Evolutionary conservation across 1,140 invertebrate species (phyloP).

Genomic region (Mamestra configurata): DNA sequence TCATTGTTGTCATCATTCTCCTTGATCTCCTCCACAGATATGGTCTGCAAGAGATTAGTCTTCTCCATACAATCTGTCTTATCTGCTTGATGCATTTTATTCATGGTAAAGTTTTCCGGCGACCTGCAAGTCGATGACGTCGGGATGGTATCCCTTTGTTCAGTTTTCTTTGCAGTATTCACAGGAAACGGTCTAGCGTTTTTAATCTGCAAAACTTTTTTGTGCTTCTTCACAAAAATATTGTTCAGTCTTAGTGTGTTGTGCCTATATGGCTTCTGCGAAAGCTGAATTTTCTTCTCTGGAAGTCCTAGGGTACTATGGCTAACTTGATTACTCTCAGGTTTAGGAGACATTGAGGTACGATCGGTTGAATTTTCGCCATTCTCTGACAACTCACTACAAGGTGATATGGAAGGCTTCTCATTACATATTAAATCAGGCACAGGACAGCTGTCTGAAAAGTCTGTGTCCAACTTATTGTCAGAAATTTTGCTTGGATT

Average conservation of each 20-base stretch:
- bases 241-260: conserved; percentile 80
- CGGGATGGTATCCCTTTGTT: conserved; percentile 63
- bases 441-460: conserved; percentile 80
- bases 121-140: conserved; percentile 70
- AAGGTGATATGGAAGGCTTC: conserved; percentile 86
- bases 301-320: conserved; percentile 54
- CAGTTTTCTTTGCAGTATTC: conserved; percentile 51
- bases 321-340: conserved; percentile 55
- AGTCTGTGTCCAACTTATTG: conserved; percentile 79
- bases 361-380: conserved; percentile 79
- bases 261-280: conserved; percentile 64
- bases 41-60: conserved; percentile 70
- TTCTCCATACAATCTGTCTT: conserved; percentile 66
- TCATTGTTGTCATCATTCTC: conserved; percentile 75
- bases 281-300: conserved; percentile 59
- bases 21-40: conserved; percentile 87
- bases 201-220: conserved; percentile 85
- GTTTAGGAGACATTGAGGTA: conserved; percentile 68
- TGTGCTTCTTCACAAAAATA: conserved; percentile 84
- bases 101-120: conserved; percentile 75
- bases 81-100: conserved; percentile 72
- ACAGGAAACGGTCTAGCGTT: conserved; percentile 70
- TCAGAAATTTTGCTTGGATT: conserved; percentile 74
- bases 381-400: conserved; percentile 83
- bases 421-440: conserved; percentile 87